Conservation (phyloP, 2,797 vertebrate species). For the Heteromormyrus szaboi region DNA sequence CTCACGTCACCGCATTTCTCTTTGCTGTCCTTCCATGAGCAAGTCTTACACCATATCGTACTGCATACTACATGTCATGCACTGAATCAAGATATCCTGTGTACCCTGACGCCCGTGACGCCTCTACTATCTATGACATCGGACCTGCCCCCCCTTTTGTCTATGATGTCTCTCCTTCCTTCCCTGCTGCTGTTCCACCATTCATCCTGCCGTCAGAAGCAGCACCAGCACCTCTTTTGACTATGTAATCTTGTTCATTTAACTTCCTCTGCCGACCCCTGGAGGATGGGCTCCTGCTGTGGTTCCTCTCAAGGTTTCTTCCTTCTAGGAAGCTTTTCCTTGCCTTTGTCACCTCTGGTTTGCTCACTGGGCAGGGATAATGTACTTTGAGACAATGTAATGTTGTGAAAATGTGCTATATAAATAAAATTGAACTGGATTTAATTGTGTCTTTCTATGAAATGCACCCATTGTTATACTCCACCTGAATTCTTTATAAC, state of each 20-base stretch:
- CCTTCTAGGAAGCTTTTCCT: too few relatives aligned
- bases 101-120: neutral
- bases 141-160: neutral
- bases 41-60: neutral
- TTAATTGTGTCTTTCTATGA: neutral
- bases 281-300: too few relatives aligned
- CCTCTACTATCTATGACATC: neutral
- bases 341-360: too few relatives aligned
- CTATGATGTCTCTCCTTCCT: neutral
- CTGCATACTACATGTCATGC: neutral
- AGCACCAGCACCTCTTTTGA: neutral
- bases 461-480: neutral
- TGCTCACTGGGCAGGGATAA: neutral
- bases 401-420: neutral
- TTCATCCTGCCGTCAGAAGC: neutral
- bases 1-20: neutral
- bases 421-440: neutral
- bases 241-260: too few relatives aligned
- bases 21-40: neutral
- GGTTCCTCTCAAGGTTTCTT: too few relatives aligned
- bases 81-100: neutral
- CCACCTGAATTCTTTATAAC: slow-evolving; percentile 23
- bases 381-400: neutral
- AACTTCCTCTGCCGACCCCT: too few relatives aligned
- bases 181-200: neutral